Conservation (phyloP, 2,113 vertebrate species). For the Mustelus asterias region DNA sequence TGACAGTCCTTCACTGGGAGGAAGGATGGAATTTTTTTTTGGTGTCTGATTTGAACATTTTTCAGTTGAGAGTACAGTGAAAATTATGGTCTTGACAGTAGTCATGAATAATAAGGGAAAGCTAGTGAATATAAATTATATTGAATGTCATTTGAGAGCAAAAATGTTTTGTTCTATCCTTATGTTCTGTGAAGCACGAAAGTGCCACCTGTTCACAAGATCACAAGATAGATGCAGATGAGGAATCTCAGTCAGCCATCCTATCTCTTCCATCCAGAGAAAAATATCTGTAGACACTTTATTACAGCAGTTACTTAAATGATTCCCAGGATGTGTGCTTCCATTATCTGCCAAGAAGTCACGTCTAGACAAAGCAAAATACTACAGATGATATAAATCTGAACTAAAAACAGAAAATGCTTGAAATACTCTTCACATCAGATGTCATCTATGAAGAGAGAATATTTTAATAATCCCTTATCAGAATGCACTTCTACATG, state of each 20-base stretch:
- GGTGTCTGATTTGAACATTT: not conserved
- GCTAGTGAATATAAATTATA: not conserved
- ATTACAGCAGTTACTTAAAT: not conserved
- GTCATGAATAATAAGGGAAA: not conserved
- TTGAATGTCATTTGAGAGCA: not conserved
- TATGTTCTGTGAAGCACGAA: not conserved
- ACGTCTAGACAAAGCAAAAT: not conserved
- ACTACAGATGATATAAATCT: not conserved
- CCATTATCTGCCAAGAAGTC: not conserved
- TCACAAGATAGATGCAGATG: conserved; percentile 1
- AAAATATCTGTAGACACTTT: not conserved
- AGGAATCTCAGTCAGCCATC: not conserved
- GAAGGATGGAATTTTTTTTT: not conserved
- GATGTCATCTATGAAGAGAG: not conserved
- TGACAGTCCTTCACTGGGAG: not conserved
- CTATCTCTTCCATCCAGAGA: not conserved
- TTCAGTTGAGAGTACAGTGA: not conserved
- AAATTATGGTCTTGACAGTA: not conserved
- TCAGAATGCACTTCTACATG: not conserved
- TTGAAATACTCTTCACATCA: not conserved
- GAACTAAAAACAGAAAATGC: not conserved
- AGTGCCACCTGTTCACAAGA: not conserved
- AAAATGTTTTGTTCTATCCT: not conserved
- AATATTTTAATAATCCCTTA: not conserved
- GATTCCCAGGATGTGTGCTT: not conserved